phyloP scores from a whole-genome alignment of 1,140 invertebrate genomes.

The Archivesica marissinica region DNA sequence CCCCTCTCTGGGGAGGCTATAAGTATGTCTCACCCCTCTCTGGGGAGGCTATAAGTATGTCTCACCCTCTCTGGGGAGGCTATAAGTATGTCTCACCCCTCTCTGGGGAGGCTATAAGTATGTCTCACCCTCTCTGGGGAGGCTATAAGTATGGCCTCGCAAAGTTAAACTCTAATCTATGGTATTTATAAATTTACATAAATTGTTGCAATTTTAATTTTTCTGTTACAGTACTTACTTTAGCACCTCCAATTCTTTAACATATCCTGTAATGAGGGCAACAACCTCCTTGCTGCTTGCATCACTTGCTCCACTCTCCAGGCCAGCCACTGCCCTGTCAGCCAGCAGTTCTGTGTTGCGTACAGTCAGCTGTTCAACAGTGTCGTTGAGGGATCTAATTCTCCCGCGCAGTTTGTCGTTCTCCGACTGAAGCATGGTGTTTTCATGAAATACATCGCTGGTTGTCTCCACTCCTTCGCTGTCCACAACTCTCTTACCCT shows the following conservation, averaged over 20 bases:
- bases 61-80: too few species aligned
- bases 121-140: too few species aligned
- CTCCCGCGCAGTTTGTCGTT: conserved; percentile 93
- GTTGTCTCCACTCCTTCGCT: conserved; percentile 93
- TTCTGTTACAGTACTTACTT: conserved; percentile 81
- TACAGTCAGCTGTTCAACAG: conserved; percentile 93
- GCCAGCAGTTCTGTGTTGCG: conserved; percentile 91
- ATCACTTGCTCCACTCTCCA: conserved; percentile 70
- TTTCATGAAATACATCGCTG: conserved; percentile 98
- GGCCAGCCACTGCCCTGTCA: conserved; percentile 87
- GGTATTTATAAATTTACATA: too few species aligned
- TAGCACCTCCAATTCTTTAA: conserved; percentile 96
- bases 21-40: too few species aligned
- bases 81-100: too few species aligned
- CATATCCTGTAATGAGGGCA: conserved; percentile 91
- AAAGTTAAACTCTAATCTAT: too few species aligned
- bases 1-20: too few species aligned
- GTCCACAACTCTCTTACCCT: conserved; percentile 94
- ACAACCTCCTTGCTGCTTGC: conserved; percentile 85
- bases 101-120: too few species aligned
- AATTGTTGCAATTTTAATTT: background rate
- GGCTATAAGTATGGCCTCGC: too few species aligned
- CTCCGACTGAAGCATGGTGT: conserved; percentile 95
- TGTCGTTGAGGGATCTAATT: conserved; percentile 96
- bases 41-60: too few species aligned